Evolutionary conservation across 1,140 invertebrate genomes (phyloP).

Genomic region (Lerema accius): DNA sequence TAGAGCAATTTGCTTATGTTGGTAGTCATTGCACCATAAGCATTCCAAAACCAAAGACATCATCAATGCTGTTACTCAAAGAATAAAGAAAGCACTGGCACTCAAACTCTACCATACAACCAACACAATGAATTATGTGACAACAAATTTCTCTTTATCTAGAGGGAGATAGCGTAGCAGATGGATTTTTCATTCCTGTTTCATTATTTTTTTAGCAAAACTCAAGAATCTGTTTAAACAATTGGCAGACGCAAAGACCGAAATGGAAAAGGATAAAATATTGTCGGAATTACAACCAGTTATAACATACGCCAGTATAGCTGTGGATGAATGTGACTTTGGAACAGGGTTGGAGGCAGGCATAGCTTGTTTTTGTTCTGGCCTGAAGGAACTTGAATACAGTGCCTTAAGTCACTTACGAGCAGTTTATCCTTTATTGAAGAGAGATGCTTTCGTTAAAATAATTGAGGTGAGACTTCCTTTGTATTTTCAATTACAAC

Average conservation of each 20-base stretch:
- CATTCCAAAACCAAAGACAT: too few relatives aligned
- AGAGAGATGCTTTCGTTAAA: constrained; percentile 88
- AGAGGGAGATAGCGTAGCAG: too few relatives aligned
- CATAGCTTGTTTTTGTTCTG: constrained; percentile 92
- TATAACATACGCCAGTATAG: constrained; percentile 92
- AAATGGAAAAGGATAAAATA: constrained; percentile 84
- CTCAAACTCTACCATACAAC: too few relatives aligned
- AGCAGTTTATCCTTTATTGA: constrained; percentile 90
- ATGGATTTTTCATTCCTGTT: too few relatives aligned
- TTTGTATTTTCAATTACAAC: too few relatives aligned
- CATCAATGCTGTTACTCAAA: too few relatives aligned
- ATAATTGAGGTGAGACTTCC: constrained; percentile 85
- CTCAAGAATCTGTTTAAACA: constrained; percentile 89
- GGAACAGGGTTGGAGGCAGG: constrained; percentile 95
- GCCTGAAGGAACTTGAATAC: constrained; percentile 86
- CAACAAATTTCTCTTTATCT: too few relatives aligned
- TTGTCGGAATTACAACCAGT: constrained; percentile 89
- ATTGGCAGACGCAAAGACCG: constrained; percentile 84
- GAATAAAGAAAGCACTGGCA: too few relatives aligned
- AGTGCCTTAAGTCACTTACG: constrained; percentile 86
- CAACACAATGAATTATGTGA: too few relatives aligned
- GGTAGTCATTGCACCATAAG: too few relatives aligned
- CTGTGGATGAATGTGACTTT: constrained; percentile 97
- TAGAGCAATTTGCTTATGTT: too few relatives aligned
- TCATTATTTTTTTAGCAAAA: constrained; percentile 79